These are phyloP conservation scores for Pundamilia nyererei DNA, from an alignment of 2,113 vertebrate species.

Conservation along the genomic window DNA sequence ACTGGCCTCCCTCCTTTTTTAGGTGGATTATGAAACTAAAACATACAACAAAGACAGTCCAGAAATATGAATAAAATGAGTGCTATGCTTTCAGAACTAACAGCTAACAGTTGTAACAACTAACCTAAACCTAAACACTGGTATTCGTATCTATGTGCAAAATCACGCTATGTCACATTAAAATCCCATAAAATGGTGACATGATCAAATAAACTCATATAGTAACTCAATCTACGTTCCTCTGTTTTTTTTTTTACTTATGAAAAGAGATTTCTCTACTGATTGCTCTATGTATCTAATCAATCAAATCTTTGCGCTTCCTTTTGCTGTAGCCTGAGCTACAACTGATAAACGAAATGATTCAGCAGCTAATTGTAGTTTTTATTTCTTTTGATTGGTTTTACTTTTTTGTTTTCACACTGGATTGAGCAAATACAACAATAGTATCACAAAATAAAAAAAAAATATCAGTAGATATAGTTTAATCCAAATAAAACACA, in stretches of 20 bases:
- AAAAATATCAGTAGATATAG: not conserved
- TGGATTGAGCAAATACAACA: not conserved
- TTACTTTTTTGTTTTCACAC: not conserved
- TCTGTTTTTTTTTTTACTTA: not conserved
- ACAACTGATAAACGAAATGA: not conserved
- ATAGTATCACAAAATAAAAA: not conserved
- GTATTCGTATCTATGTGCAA: not conserved
- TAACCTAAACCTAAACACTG: not conserved
- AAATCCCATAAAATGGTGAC: not conserved
- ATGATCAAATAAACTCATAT: not conserved
- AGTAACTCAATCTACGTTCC: not conserved
- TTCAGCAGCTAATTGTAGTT: not conserved
- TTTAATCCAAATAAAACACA: not conserved
- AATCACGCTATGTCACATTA: not conserved
- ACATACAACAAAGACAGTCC: not conserved
- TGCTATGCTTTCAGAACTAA: not conserved
- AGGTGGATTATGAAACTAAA: not conserved
- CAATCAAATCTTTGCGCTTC: not conserved
- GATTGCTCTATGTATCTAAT: not conserved
- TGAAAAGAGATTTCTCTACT: not conserved
- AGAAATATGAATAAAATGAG: not conserved
- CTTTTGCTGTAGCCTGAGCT: not conserved
- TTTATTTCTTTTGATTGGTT: not conserved
- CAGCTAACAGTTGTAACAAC: not conserved
- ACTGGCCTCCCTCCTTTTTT: not conserved